These are phyloP conservation scores for Lophochroa leadbeateri DNA, from an alignment of 2,113 vertebrate species.

Conservation along the genomic window DNA sequence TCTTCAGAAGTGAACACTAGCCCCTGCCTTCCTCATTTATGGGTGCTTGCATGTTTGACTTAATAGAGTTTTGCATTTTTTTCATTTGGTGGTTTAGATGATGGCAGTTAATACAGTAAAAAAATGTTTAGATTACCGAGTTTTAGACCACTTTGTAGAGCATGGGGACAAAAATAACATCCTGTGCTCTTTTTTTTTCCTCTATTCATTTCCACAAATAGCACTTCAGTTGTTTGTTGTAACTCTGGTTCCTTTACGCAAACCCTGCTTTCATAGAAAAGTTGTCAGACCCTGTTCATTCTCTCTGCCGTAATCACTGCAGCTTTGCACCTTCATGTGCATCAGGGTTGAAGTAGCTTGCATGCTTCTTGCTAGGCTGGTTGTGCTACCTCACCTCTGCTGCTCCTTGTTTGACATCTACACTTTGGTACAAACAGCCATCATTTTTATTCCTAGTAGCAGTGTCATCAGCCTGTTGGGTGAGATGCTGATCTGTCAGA, in stretches of 20 bases:
- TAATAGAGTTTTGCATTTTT: background rate
- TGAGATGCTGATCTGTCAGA: background rate
- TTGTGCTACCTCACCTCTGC: background rate
- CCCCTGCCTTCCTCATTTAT: background rate
- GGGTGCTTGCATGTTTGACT: background rate
- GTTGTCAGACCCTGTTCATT: background rate
- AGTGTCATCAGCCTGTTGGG: background rate
- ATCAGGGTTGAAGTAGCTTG: background rate
- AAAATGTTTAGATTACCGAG: background rate
- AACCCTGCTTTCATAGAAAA: background rate
- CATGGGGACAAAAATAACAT: background rate
- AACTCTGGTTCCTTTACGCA: background rate
- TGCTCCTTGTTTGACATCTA: background rate
- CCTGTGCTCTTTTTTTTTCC: background rate
- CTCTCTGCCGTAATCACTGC: background rate
- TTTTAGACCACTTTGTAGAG: background rate
- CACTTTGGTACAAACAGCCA: accelerated
- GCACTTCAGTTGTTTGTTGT: background rate
- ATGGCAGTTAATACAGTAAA: background rate
- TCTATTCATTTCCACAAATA: background rate
- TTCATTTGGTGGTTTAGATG: background rate
- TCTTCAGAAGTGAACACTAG: background rate
- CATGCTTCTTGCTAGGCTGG: background rate
- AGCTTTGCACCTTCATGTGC: background rate
- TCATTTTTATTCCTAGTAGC: background rate